Percentiles rank a stretch among this genome's conserved stretches.
Evolutionary conservation across 2,797 vertebrate species (phyloP).

Genomic region (Acipenser oxyrinchus): DNA sequence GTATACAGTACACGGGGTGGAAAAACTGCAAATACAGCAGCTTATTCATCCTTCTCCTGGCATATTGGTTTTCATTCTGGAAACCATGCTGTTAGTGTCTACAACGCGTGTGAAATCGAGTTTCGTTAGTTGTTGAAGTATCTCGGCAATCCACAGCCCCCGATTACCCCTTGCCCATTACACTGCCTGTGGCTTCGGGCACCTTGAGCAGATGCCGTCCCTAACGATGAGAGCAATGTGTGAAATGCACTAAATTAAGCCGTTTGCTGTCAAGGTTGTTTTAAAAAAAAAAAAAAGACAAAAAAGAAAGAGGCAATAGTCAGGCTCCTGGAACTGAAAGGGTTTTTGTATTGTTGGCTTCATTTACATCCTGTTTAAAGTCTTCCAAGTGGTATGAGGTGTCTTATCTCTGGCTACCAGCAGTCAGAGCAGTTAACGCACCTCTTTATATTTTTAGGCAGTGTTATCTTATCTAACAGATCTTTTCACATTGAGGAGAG

Average conservation of each 20-base stretch:
- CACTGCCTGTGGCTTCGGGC: slow-evolving; percentile 26
- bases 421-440: slow-evolving; percentile 54
- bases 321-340: slow-evolving; percentile 37
- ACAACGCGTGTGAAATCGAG: background rate
- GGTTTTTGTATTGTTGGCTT: slow-evolving; percentile 47
- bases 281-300: slow-evolving; percentile 19
- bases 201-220: slow-evolving; percentile 39
- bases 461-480: slow-evolving; percentile 59
- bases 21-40: background rate
- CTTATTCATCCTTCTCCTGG: background rate
- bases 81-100: background rate
- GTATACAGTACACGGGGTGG: too few species aligned
- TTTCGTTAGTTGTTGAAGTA: slow-evolving; percentile 5
- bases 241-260: slow-evolving; percentile 58
- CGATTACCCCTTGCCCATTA: slow-evolving; percentile 3
- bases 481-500: slow-evolving; percentile 55
- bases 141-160: slow-evolving; percentile 6
- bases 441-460: slow-evolving; percentile 41
- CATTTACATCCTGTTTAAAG: slow-evolving; percentile 69
- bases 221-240: slow-evolving; percentile 27
- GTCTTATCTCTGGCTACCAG: slow-evolving; percentile 66
- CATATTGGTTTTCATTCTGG: background rate
- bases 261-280: slow-evolving; percentile 51
- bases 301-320: slow-evolving; percentile 23
- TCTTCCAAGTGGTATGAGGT: slow-evolving; percentile 54